These are phyloP conservation scores for Rotaria socialis DNA, from an alignment of 2,888 invertebrate species.

Conservation along the genomic window DNA sequence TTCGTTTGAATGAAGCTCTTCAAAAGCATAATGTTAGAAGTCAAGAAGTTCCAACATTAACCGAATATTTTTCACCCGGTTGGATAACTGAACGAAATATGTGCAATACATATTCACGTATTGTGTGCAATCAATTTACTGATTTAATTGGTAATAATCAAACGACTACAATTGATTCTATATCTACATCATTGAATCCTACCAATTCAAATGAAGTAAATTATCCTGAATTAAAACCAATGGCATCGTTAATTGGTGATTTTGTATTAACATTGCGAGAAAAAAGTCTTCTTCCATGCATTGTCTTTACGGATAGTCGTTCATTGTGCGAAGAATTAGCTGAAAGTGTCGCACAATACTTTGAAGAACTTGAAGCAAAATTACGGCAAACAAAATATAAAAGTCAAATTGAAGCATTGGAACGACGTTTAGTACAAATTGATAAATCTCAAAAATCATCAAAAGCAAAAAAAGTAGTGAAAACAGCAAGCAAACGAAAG, in stretches of 20 bases:
- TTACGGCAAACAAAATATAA: slow-evolving; percentile 1
- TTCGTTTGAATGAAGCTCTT: slow-evolving; percentile 26
- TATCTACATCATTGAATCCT: background rate
- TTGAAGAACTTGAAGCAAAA: background rate
- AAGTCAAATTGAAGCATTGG: background rate
- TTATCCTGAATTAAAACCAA: slow-evolving; percentile 10
- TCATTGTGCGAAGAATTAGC: slow-evolving; percentile 39
- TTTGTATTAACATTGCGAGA: slow-evolving; percentile 27
- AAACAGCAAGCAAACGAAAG: background rate
- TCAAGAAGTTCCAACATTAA: background rate
- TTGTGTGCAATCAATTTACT: background rate
- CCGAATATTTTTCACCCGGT: background rate
- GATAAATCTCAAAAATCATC: background rate
- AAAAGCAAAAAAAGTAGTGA: background rate
- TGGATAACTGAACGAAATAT: background rate
- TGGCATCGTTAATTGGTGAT: slow-evolving; percentile 2
- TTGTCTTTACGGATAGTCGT: slow-evolving; percentile 37
- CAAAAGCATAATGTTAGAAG: background rate
- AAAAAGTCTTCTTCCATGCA: slow-evolving; percentile 24
- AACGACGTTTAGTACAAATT: background rate
- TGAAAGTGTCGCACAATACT: slow-evolving; percentile 7
- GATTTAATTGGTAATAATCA: background rate
- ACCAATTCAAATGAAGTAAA: background rate
- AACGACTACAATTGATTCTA: background rate
- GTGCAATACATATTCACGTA: background rate